These are phyloP conservation scores for Leptopilina clavipes DNA, from an alignment of 1,140 invertebrate genomes.

Conservation along the genomic window DNA sequence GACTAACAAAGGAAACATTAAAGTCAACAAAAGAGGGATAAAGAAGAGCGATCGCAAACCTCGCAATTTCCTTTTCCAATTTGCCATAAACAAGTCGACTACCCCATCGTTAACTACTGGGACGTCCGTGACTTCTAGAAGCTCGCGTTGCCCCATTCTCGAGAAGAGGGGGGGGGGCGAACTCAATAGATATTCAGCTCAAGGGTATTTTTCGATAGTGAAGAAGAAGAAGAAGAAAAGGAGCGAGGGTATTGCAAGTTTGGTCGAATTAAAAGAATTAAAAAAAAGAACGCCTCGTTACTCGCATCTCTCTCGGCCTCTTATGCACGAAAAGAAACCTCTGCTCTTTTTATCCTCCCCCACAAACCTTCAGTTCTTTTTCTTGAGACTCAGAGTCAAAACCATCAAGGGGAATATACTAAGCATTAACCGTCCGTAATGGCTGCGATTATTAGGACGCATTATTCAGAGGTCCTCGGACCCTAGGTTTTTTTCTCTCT, in stretches of 20 bases:
- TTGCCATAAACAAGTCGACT: constrained; percentile 74
- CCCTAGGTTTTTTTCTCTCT: constrained; percentile 50
- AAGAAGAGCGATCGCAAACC: constrained; percentile 50
- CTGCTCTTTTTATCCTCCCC: constrained; percentile 57
- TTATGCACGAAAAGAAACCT: constrained; percentile 49
- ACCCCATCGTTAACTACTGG: constrained; percentile 70
- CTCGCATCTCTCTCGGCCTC: constrained; percentile 61
- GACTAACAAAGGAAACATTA: neutral
- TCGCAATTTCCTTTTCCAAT: constrained; percentile 75
- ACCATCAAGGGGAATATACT: constrained; percentile 40
- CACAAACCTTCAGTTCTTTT: constrained; percentile 35
- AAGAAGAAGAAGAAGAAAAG: constrained; percentile 49
- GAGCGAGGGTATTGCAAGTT: constrained; percentile 50
- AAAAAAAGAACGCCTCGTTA: constrained; percentile 67
- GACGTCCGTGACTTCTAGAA: constrained; percentile 63
- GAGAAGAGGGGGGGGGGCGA: constrained; percentile 30
- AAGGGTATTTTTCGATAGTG: constrained; percentile 46
- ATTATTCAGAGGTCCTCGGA: constrained; percentile 67
- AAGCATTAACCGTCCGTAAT: constrained; percentile 64
- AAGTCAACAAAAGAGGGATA: neutral
- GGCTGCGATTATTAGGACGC: constrained; percentile 68
- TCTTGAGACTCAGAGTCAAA: neutral
- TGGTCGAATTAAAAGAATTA: constrained; percentile 72
- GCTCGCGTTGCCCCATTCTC: constrained; percentile 40
- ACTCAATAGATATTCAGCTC: constrained; percentile 13